Evolutionary conservation across 2,888 invertebrate species (phyloP).

Genomic region (Stenoptilia bipunctidactyla): DNA sequence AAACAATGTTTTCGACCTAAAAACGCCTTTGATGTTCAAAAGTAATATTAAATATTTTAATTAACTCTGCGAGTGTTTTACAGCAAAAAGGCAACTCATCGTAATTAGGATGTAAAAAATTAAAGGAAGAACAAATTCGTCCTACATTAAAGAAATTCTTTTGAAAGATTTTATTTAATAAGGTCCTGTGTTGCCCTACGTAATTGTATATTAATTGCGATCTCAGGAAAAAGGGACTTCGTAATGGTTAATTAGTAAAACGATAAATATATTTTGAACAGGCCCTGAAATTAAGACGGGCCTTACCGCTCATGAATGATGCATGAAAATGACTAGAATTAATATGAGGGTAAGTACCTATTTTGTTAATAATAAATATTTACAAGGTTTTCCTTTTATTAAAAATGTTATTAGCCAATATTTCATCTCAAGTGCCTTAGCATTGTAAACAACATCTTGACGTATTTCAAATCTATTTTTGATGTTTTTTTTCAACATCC

Average conservation of each 20-base stretch:
- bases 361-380: neutral
- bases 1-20: too few species aligned
- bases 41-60: too few species aligned
- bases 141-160: slow-evolving; percentile 35
- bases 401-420: too few species aligned
- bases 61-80: too few species aligned
- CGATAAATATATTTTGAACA: slow-evolving; percentile 48
- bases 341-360: neutral
- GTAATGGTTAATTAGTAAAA: slow-evolving; percentile 46
- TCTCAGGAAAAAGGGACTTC: slow-evolving; percentile 41
- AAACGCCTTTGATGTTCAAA: too few species aligned
- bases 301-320: slow-evolving; percentile 9
- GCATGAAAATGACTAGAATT: neutral
- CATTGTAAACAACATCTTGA: too few species aligned
- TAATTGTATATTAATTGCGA: slow-evolving; percentile 64
- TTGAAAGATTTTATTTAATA: slow-evolving; percentile 60
- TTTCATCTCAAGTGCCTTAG: too few species aligned
- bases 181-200: slow-evolving; percentile 50
- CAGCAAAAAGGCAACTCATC: slow-evolving; percentile 6
- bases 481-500: too few species aligned
- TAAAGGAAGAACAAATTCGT: slow-evolving; percentile 31
- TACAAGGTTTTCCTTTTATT: too few species aligned
- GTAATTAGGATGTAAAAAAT: slow-evolving; percentile 22
- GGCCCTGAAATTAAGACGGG: slow-evolving; percentile 19
- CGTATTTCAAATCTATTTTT: too few species aligned